Base-by-base conservation (phyloP, 2,797 vertebrate species). In the Spea hammondii region DNA sequence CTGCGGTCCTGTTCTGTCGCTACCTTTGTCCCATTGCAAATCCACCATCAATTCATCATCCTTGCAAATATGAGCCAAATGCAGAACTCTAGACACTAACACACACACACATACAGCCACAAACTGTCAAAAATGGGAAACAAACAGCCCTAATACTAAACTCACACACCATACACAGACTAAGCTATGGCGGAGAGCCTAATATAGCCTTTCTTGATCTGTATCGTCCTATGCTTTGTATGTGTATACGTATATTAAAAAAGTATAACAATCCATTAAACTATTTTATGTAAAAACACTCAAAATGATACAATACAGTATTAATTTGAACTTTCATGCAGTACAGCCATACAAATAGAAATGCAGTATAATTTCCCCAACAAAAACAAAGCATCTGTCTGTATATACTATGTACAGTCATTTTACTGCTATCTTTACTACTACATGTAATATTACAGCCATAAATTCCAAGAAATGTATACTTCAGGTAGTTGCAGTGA, bases 1-100 rank as follows among this genome's bases (percentile, higher is more conserved):
- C 71, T 64, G 60, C 82, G 83, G 3, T 80, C 85, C 83, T 13
- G 55, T 79, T 82, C 59, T 76, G 65, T 80, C 51, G 47, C 73
- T 76, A 44, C 32, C 14, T 51, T 32, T 14, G 44, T 12, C 32
- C 10, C n/a, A 50, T 57, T 57, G 70, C 64, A 73, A 12, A 11
- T 45, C 45, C n/a, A 55, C 50, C 55, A 55, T 51, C 50, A 48
- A 73, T 8, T 12, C 54, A 51, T 51, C 7, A 12, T 78, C 17
- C 17, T 60, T 45, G 47, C 49, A 17, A 66, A 57, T 66, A 14
- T 49, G 8, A 47, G 59, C 14, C 60, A 65, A 46, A 46, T 13
- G 14, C 47, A 48, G 44, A 17, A 8, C 8, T 54, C 5, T 44
- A 72, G 54, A 72, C 45, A 72, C 13, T 57, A 72, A 10, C 7